Base-by-base conservation (phyloP, 2,888 invertebrate genomes). In the Chydorus sphaericus region DNA sequence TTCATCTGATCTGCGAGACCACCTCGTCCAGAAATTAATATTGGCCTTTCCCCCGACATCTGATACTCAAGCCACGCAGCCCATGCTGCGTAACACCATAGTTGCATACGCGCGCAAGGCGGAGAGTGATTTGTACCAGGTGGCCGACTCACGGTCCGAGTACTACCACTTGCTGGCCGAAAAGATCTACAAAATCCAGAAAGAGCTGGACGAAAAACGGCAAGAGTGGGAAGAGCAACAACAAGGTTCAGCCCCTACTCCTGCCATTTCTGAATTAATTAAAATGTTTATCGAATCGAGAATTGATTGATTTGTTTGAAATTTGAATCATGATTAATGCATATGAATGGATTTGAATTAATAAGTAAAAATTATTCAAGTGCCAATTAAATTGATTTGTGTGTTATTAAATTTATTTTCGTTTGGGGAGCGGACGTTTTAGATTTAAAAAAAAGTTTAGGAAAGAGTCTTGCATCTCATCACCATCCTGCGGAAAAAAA, bases 111-210 rank as follows among this genome's bases (percentile, higher is more conserved):
- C 98, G 56, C 79, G 91, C 63, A 98, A 98, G 75, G 97, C 98
- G 0, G 98, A 99, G 72, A 91, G 93, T 48, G 97, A 98, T 67
- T 98, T 99, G 97, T 99, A 96, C 69, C 94, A 94, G 71, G 89
- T 89, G 82, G 97, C 97, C 1, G 92, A 92, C 68, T 92, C 91
- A 55, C 79, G 94, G 68, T 53, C 53, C 4, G 39, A 44, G 8
- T 53, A 53, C 18, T 53, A 31, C 37, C 53, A 53, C 31, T n/a
- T 98, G 61, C 75, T 99, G 58, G 98, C 98, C 0, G 97, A 98
- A 70, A 98, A 98, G 70, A 98, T 99, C 62, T 99, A 98, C 71
- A 98, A 98, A 73, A 99, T 99, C 62, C 97, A 97, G 70, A 98
- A 96, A 66, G 96, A 96, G 71, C 72, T 96, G 52, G 89, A 97